A percentile compares a stretch with the other conserved stretches of the same genome.
Conservation (phyloP, 1,140 invertebrate genomes). For the Trinorchestia longiramus region DNA sequence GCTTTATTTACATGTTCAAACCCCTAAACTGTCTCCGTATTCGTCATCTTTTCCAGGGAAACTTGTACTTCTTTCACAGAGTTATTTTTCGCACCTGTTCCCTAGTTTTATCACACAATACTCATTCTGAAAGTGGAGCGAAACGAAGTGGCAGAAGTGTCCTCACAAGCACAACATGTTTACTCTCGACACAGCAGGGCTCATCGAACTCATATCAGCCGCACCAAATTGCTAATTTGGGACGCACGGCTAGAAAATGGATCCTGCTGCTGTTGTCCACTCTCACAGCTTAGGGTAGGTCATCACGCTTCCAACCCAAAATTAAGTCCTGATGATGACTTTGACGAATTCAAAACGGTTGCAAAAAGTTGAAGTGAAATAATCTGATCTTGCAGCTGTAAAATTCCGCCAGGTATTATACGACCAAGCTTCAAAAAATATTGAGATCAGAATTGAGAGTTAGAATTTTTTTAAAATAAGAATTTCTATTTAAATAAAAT, state of each 20-base stretch:
- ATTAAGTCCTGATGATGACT: neutral
- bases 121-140: neutral
- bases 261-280: neutral
- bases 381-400: neutral
- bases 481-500: neutral
- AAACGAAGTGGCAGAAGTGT: neutral
- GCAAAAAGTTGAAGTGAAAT: neutral
- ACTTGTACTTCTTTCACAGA: neutral
- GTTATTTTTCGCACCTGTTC: neutral
- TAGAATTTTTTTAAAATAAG: neutral
- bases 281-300: neutral
- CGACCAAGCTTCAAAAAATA: neutral
- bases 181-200: neutral
- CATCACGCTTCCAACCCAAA: neutral
- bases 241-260: neutral
- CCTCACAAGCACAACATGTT: neutral
- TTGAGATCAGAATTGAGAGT: neutral
- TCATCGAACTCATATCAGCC: neutral
- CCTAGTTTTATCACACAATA: no score
- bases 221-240: neutral
- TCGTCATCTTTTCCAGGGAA: neutral
- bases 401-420: neutral
- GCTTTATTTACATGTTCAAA: neutral
- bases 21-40: neutral
- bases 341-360: neutral